phyloP scores from a whole-genome alignment of 2,797 vertebrate genomes.

The Melanotaenia boesemani region DNA sequence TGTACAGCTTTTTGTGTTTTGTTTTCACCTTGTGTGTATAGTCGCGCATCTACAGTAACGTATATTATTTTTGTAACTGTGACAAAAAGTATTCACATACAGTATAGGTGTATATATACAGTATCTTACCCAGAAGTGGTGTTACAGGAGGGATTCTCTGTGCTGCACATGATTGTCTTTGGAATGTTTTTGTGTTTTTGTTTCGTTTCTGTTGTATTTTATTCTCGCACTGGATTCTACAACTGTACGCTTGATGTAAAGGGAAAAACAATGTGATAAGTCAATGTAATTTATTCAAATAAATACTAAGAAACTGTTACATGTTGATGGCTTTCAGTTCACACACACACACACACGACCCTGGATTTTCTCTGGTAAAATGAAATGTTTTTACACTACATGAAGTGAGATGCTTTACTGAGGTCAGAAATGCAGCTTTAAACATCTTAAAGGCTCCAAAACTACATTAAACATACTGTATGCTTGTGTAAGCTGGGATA shows the following conservation, averaged over 20 bases:
- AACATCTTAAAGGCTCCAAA: slow-evolving; percentile 17
- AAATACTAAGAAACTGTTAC: slow-evolving; percentile 75
- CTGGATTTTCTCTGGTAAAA: neutral
- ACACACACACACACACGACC: neutral
- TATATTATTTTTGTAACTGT: slow-evolving; percentile 89
- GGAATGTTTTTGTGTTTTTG: slow-evolving; percentile 64
- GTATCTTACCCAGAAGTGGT: slow-evolving; percentile 74
- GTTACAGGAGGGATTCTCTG: slow-evolving; percentile 75
- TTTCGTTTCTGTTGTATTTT: slow-evolving; percentile 61
- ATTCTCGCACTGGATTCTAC: slow-evolving; percentile 79
- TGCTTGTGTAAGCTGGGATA: slow-evolving; percentile 15
- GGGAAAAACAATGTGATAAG: slow-evolving; percentile 71
- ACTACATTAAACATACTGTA: slow-evolving; percentile 17
- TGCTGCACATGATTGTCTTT: slow-evolving; percentile 82
- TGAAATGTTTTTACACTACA: neutral
- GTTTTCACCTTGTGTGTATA: slow-evolving; percentile 87
- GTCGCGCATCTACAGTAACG: slow-evolving; percentile 86
- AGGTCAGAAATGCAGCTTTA: slow-evolving; percentile 11
- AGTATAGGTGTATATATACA: slow-evolving; percentile 76
- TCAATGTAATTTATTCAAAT: slow-evolving; percentile 86
- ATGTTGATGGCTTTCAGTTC: slow-evolving; percentile 7
- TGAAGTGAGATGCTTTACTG: slow-evolving; percentile 4
- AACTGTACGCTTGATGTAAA: slow-evolving; percentile 83
- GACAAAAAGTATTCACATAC: slow-evolving; percentile 79
- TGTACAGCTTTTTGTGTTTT: slow-evolving; percentile 88